Evolutionary conservation across 2,113 vertebrate genomes (phyloP), one percentile per base, ranked within the genome.

Genomic region (Microcebus griseorufus): DNA sequence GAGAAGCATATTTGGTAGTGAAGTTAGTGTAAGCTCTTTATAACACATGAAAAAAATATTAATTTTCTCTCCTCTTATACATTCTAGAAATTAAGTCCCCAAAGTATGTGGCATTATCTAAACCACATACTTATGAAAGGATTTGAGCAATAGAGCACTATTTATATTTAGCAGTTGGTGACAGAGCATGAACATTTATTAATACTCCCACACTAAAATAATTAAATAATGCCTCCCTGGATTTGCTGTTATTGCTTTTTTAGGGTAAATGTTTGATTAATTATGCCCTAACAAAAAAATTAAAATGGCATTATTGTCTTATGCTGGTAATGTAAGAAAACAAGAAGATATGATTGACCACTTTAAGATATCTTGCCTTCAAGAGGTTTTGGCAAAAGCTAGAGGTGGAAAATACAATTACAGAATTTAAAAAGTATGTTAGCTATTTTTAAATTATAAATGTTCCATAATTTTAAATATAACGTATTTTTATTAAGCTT

Each of bases 241-340:
- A 97, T 97, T 13, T 98, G 92, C 92, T 98, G 73, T 81, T 98
- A 98, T 95, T 98, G 93, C 92, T 97, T 98, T 98, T 98, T 97
- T 42, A 75, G 95, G 55, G 60, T 88, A 96, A 86, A 96, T 91
- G 69, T 96, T 98, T 98, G 97, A 98, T 98, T 98, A 98, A 98
- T 98, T 97, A 98, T 96, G 96, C 96, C 96, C 98, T 98, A 97
- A 98, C 94, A 98, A 98, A 97, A 98, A 96, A 95, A 73, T 98
- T 98, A 98, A 98, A 96, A 90, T 96, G 95, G 64, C 94, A 97
- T 97, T 98, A 92, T 73, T 20, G 3, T 95, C 92, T 95, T 97
- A 16, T 81, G 62, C 93, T 98, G 58, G 72, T 97, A 90, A 81
- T 97, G 94, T 48, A 98, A 91, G 95, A 86, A 75, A 98, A 97